Conservation (phyloP, 1,140 invertebrate genomes). For the Drosophila micromelanica region DNA sequence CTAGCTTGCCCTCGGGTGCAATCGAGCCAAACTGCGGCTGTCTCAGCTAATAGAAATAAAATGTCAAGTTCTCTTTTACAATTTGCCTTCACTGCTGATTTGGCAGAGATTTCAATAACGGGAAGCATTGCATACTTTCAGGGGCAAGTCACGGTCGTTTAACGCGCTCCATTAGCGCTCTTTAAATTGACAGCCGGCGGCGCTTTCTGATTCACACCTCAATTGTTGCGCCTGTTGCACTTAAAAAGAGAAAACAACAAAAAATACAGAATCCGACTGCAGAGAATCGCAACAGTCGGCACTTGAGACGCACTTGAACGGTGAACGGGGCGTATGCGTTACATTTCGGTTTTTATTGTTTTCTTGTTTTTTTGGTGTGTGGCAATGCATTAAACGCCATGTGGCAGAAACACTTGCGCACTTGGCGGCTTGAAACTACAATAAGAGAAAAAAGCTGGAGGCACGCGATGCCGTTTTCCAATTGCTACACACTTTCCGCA, state of each 20-base stretch:
- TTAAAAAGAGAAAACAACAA: constrained; percentile 21
- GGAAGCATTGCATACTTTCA: neutral
- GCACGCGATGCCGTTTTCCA: constrained; percentile 43
- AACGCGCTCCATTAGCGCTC: constrained; percentile 50
- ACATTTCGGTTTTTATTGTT: constrained; percentile 59
- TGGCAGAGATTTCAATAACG: neutral
- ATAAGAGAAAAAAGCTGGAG: constrained; percentile 18
- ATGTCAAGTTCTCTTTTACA: neutral
- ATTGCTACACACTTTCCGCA: constrained; percentile 23
- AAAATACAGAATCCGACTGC: constrained; percentile 25
- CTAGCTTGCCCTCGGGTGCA: constrained; percentile 41
- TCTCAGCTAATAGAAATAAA: constrained; percentile 67
- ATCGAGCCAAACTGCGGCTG: constrained; percentile 29
- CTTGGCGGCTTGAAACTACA: constrained; percentile 41
- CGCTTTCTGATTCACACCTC: constrained; percentile 40
- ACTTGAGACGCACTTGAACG: constrained; percentile 73
- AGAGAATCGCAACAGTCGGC: constrained; percentile 42
- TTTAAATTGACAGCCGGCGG: constrained; percentile 34
- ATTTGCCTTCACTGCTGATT: neutral
- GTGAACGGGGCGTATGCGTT: constrained; percentile 42
- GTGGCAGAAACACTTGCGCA: constrained; percentile 49
- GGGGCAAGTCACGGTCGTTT: constrained; percentile 1
- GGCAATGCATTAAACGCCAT: constrained; percentile 58
- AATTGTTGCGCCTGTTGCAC: constrained; percentile 59
- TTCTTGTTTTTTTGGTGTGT: constrained; percentile 12